Evolutionary conservation across 2,797 vertebrate genomes (phyloP), one percentile per base, ranked within the genome.

Genomic region (Oophaga sylvatica): DNA sequence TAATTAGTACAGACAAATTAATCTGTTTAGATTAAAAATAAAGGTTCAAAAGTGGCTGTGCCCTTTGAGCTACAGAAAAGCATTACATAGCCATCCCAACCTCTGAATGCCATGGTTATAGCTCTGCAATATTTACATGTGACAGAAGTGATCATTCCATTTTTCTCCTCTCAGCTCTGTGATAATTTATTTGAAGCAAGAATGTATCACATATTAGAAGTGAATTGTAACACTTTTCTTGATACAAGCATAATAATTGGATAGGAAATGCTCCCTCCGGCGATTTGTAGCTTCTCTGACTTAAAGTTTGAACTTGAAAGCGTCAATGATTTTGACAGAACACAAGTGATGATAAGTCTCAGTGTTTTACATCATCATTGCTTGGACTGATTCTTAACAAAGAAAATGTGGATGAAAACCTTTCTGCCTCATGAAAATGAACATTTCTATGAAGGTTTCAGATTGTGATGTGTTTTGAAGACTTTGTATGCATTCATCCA

Each of bases 231-330:
- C 53, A 83, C 26, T 53, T 56, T 81, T 41, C 68, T 73, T 83
- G n/a, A 83, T 83, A 53, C 56, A 45, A 73, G 53, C 53, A 59
- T 73, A 31, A 35, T 83, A 83, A 83, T 83, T 83, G 81, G 81
- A 73, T 73, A 35, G 56, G 81, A 83, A 73, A 83, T 41, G 70
- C 70, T 29, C 26, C 81, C 81, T 35, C 53, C 12, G 81, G 81
- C 53, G 19, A 83, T 71, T 45, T 73, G 81, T 59, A 73, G 81
- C 26, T 57, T 83, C 56, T 83, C 81, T 73, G 81, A 83, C 48
- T 71, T 68, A 22, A 83, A n/a, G 48, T 22, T 73, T 1, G 29
- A 73, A 73, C 63, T 57, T 70, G 81, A 73, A 83, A 73, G 67
- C 16, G 63, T 83, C 67, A 73, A 59, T 60, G 70, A 35, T 56